A percentile compares a stretch with the other conserved stretches of the same genome.
phyloP scores from a whole-genome alignment of 2,888 invertebrate species.

The Dryocosmus kuriphilus region DNA sequence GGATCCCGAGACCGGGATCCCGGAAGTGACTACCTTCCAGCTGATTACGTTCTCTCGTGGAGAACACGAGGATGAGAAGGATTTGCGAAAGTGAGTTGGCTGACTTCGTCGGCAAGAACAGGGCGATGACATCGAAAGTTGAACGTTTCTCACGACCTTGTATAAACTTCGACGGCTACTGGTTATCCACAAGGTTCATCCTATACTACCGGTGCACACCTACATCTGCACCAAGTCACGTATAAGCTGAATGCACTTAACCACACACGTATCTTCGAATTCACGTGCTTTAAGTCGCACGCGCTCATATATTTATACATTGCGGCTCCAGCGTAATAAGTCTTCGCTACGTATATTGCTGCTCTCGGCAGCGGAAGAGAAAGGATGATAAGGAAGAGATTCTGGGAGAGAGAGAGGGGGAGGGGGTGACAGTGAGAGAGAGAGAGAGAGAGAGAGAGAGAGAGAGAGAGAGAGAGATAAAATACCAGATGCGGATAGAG shows the following conservation, averaged over 20 bases:
- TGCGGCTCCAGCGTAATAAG: neutral
- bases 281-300: constrained; percentile 37
- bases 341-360: neutral
- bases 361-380: neutral
- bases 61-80: constrained; percentile 37
- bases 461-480: too few species aligned
- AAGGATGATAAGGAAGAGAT: constrained; percentile 18
- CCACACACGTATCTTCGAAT: constrained; percentile 7
- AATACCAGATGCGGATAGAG: neutral
- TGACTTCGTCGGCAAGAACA: constrained; percentile 48
- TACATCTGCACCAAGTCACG: constrained; percentile 15
- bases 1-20: constrained; percentile 57
- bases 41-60: constrained; percentile 49
- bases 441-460: constrained; percentile 45
- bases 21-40: constrained; percentile 54
- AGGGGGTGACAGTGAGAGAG: constrained; percentile 42
- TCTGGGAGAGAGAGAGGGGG: neutral
- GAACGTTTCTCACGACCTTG: constrained; percentile 67
- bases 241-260: neutral
- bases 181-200: constrained; percentile 51
- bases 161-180: constrained; percentile 56
- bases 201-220: constrained; percentile 25
- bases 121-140: constrained; percentile 63
- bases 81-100: constrained; percentile 58
- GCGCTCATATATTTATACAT: constrained; percentile 19